These are phyloP conservation scores for Peromyscus eremicus DNA, from an alignment of 2,797 vertebrate genomes.

Conservation along the genomic window DNA sequence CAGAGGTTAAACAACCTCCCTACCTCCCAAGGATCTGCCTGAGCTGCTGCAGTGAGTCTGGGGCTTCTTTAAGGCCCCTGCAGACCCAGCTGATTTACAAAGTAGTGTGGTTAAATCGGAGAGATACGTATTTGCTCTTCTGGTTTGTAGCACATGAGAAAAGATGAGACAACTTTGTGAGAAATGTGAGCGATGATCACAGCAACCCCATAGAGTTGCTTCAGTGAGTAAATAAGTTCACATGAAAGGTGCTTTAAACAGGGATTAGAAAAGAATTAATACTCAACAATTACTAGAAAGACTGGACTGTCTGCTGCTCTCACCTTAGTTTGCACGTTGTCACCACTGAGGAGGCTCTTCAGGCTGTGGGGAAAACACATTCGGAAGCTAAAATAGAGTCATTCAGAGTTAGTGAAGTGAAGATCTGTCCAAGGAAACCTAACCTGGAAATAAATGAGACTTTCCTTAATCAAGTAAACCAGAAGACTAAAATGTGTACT, in stretches of 20 bases:
- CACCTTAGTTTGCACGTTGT: background rate
- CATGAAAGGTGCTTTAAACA: background rate
- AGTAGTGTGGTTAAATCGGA: background rate
- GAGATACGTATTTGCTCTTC: conserved; percentile 9
- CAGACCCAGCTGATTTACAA: background rate
- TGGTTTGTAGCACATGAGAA: background rate
- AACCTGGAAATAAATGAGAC: background rate
- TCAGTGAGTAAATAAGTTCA: conserved; percentile 27
- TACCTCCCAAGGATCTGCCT: background rate
- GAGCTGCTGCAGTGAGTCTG: background rate
- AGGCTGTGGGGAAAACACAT: conserved; percentile 23
- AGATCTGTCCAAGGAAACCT: conserved; percentile 8
- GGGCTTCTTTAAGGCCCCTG: background rate
- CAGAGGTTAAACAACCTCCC: background rate
- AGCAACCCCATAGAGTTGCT: background rate
- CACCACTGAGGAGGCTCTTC: background rate
- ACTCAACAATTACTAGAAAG: background rate
- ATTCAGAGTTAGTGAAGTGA: background rate
- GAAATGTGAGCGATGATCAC: background rate
- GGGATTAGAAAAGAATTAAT: background rate
- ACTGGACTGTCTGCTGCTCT: background rate
- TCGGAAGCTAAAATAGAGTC: conserved; percentile 41
- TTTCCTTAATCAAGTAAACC: background rate
- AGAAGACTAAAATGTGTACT: background rate
- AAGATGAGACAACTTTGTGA: background rate